Conservation (phyloP, 2,113 vertebrate genomes). For the Bungarus multicinctus region DNA sequence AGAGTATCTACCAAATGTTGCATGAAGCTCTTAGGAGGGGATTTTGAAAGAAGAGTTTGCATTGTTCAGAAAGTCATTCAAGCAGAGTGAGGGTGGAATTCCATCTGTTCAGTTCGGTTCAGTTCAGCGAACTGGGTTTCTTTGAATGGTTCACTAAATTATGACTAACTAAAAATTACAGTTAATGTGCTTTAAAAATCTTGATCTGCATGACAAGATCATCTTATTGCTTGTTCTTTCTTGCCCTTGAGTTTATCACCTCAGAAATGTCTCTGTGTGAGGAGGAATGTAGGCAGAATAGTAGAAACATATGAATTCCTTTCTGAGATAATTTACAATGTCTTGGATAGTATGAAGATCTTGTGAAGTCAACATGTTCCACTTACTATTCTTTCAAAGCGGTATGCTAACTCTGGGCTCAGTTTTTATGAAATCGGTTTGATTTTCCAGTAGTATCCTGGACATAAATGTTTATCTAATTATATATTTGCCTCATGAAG, state of each 20-base stretch:
- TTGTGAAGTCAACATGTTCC: slow-evolving; percentile 11
- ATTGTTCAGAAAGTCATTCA: slow-evolving; percentile 64
- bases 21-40: slow-evolving; percentile 43
- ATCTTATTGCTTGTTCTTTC: slow-evolving; percentile 56
- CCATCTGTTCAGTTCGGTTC: slow-evolving; percentile 74
- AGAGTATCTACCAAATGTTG: slow-evolving; percentile 45
- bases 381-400: slow-evolving; percentile 7
- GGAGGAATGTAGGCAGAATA: neutral
- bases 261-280: slow-evolving; percentile 22
- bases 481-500: slow-evolving; percentile 26
- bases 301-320: slow-evolving; percentile 4
- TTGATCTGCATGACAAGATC: slow-evolving; percentile 61
- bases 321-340: neutral
- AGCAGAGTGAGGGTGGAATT: slow-evolving; percentile 68
- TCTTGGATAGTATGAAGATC: neutral
- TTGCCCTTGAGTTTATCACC: slow-evolving; percentile 48
- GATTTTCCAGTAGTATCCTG: slow-evolving; percentile 4
- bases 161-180: slow-evolving; percentile 78
- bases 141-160: slow-evolving; percentile 74
- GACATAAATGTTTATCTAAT: slow-evolving; percentile 10
- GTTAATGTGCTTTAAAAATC: slow-evolving; percentile 75
- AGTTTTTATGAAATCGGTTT: slow-evolving; percentile 20
- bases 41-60: slow-evolving; percentile 64
- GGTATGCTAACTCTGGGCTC: slow-evolving; percentile 3
- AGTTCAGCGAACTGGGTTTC: slow-evolving; percentile 75